phyloP scores from a whole-genome alignment of 1,140 invertebrate species.

The Sycophaga agraensis region DNA sequence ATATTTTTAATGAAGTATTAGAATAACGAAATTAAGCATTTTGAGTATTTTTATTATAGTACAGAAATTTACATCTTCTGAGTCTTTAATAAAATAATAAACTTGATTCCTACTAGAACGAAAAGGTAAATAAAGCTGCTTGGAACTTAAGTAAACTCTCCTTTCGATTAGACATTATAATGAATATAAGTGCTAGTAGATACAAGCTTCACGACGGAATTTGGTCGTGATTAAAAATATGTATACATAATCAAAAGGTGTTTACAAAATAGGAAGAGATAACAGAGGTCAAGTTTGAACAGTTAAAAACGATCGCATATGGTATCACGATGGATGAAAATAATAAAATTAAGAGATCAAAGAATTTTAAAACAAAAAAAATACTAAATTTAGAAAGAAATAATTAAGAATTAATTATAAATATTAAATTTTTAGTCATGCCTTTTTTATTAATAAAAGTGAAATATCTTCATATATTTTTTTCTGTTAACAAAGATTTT shows the following conservation, averaged over 20 bases:
- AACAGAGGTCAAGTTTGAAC: no score
- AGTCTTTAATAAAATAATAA: no score
- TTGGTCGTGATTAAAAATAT: conserved; percentile 11
- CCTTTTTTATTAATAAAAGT: background rate
- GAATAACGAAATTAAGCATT: no score
- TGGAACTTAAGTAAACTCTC: background rate
- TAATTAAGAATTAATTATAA: background rate
- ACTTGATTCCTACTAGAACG: conserved; percentile 3
- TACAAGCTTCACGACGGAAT: conserved; percentile 9
- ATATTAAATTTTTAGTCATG: conserved; percentile 4
- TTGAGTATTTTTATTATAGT: no score
- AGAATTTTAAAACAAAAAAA: conserved; percentile 15
- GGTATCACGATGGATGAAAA: background rate
- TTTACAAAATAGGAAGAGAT: background rate
- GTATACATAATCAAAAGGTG: conserved; percentile 1
- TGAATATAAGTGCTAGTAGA: conserved; percentile 2
- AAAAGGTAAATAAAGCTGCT: background rate
- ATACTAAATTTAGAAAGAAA: background rate
- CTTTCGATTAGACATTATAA: conserved; percentile 3
- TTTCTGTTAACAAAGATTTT: conserved; percentile 6
- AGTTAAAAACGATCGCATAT: conserved; percentile 4
- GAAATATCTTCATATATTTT: conserved; percentile 1
- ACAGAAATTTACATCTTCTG: no score
- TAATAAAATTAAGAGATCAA: background rate
- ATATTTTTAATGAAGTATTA: no score